Evolutionary conservation across 2,888 invertebrate genomes (phyloP).

Genomic region (Habroteleia sp.): DNA sequence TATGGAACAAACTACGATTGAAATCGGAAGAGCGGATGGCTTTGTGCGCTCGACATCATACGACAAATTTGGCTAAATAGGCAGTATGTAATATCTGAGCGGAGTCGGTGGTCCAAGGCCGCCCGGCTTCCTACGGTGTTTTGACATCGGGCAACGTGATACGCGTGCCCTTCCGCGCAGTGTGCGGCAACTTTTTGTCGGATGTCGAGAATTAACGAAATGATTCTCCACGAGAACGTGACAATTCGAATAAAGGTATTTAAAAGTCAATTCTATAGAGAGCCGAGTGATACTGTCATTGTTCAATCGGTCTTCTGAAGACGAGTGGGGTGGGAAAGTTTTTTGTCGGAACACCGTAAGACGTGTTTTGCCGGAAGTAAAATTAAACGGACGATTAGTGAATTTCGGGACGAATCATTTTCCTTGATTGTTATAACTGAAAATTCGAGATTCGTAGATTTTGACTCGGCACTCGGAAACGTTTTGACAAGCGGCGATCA

Average conservation of each 20-base stretch:
- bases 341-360: background rate
- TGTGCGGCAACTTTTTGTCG: constrained; percentile 40
- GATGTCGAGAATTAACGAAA: constrained; percentile 23
- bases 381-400: constrained; percentile 45
- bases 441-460: constrained; percentile 2
- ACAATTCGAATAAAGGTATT: constrained; percentile 25
- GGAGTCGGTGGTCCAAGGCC: constrained; percentile 58
- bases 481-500: constrained; percentile 29
- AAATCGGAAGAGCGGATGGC: constrained; percentile 33
- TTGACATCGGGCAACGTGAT: constrained; percentile 40
- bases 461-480: constrained; percentile 6
- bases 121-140: constrained; percentile 56
- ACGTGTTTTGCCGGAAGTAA: constrained; percentile 46
- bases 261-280: constrained; percentile 17
- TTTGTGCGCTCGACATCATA: constrained; percentile 40
- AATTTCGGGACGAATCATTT: constrained; percentile 8
- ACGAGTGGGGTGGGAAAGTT: background rate
- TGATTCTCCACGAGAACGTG: constrained; percentile 20
- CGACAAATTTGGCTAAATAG: constrained; percentile 11
- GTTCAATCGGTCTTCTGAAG: background rate
- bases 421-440: constrained; percentile 7
- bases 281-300: constrained; percentile 2
- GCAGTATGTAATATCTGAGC: background rate
- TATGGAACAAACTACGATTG: constrained; percentile 20
- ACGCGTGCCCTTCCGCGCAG: constrained; percentile 47